Evolutionary conservation across 1,140 invertebrate species (phyloP), one percentile per base, ranked within the genome.

Genomic region (Cydia splendana): DNA sequence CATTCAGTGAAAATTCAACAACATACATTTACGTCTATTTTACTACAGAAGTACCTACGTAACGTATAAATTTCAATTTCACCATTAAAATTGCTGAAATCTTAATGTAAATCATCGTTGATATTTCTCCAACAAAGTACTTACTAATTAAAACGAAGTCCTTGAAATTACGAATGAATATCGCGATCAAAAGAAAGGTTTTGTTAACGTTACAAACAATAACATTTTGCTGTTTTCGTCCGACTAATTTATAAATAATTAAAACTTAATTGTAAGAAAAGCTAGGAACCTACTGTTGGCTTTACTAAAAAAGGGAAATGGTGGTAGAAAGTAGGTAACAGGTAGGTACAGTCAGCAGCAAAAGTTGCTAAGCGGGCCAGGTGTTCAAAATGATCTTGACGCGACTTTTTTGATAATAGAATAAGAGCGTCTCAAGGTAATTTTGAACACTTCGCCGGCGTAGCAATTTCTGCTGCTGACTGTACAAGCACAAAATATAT

Each of bases 131-230:
- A 57, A 18, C 53, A 57, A 57, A 57, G 20, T 57, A 57, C 53
- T 57, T 20, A 57, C 20, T 57, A 57, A n/a, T n/a, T n/a, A 57
- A 57, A 20, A 57, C 53, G 53, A 57, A 57, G 53, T 57, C 53
- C 53, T 57, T 57, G 53, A 20, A 57, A 57, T 57, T 57, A 18
- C 4, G 2, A 57, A n/a, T 57, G 6, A 57, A 18, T 18, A 57
- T 57, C 53, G n/a, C 53, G 53, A 57, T 57, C 53, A 57, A 57
- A 57, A n/a, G 53, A 57, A 57, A 20, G n/a, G 53, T 57, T 57
- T 53, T 57, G 53, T 57, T 6, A 57, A 57, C 53, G 15, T 57
- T 4, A 9, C 15, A 57, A 57, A 20, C 53, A 57, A 57, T 57
- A n/a, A 57, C 20, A 57, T 20, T 57, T 57, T n/a, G 6, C 6